Conservation (phyloP, 2,797 vertebrate species). For the Pseudochromis fuscus region DNA sequence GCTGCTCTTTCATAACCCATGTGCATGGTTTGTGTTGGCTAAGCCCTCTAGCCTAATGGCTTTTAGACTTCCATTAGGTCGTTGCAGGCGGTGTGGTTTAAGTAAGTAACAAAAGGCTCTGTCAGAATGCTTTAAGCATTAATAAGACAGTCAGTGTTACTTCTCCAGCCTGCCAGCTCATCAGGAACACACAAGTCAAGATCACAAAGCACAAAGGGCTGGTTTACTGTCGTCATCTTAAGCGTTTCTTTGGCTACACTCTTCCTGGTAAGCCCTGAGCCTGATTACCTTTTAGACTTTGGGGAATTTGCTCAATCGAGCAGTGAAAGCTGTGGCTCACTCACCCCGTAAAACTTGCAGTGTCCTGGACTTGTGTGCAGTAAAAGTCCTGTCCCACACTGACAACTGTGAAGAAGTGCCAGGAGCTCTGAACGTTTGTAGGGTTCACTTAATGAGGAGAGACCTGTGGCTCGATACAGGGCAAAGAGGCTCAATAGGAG, state of each 20-base stretch:
- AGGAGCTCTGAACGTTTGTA: constrained; percentile 44
- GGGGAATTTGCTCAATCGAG: constrained; percentile 58
- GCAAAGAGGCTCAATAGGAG: constrained; percentile 19
- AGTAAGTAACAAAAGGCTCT: constrained; percentile 84
- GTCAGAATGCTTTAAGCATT: constrained; percentile 82
- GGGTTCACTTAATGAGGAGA: constrained; percentile 57
- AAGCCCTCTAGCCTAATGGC: constrained; percentile 78
- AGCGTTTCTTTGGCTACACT: constrained; percentile 12
- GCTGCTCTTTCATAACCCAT: constrained; percentile 66
- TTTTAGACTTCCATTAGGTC: constrained; percentile 83
- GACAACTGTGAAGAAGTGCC: constrained; percentile 41
- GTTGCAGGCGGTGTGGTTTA: constrained; percentile 79
- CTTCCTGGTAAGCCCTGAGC: constrained; percentile 23
- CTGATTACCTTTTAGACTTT: constrained; percentile 40
- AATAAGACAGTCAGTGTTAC: constrained; percentile 75
- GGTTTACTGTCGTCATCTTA: constrained; percentile 37
- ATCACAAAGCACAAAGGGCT: constrained; percentile 37
- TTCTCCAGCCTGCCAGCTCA: constrained; percentile 66
- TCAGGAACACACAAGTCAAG: constrained; percentile 50
- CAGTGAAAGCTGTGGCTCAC: constrained; percentile 52
- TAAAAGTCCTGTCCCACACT: constrained; percentile 41
- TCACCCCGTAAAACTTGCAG: constrained; percentile 47
- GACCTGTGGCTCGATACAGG: constrained; percentile 41
- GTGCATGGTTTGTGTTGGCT: constrained; percentile 76
- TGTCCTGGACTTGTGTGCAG: constrained; percentile 26